These are phyloP conservation scores for Heterotis niloticus DNA, from an alignment of 2,113 vertebrate species.

Conservation along the genomic window DNA sequence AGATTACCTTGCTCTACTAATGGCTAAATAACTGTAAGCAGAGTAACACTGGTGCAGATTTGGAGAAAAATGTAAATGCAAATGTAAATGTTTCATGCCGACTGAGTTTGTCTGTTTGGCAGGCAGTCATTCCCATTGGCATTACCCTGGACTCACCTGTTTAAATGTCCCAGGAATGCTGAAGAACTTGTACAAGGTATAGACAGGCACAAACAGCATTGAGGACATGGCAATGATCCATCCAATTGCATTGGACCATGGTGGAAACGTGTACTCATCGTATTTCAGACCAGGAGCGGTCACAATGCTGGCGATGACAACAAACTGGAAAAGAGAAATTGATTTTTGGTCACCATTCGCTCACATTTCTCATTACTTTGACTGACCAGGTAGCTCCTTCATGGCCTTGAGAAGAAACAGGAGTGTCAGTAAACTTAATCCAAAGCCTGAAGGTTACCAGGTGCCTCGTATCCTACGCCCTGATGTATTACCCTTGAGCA, in stretches of 20 bases:
- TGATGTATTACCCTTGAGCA: too few species aligned
- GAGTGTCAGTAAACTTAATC: too few species aligned
- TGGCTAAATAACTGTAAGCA: too few species aligned
- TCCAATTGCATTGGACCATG: constrained; percentile 82
- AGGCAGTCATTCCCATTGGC: neutral
- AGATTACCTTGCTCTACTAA: too few species aligned
- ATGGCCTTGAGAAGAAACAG: too few species aligned
- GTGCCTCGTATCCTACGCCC: too few species aligned
- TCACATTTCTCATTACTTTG: too few species aligned
- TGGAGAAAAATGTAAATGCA: too few species aligned
- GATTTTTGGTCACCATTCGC: neutral
- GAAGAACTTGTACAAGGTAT: constrained; percentile 85
- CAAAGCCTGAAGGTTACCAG: too few species aligned
- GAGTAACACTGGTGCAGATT: too few species aligned
- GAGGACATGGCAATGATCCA: constrained; percentile 91
- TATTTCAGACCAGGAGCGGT: constrained; percentile 83
- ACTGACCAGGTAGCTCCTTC: too few species aligned
- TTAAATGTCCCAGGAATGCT: constrained; percentile 76
- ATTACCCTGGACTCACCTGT: constrained; percentile 70
- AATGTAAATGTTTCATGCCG: neutral
- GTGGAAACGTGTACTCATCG: constrained; percentile 84
- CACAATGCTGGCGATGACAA: constrained; percentile 87
- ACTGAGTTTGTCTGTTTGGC: neutral
- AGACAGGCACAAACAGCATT: constrained; percentile 85
- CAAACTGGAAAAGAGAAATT: constrained; percentile 68